Evolutionary conservation across 2,888 invertebrate genomes (phyloP), one percentile per base, ranked within the genome.

Genomic region (Danaus chrysippus): DNA sequence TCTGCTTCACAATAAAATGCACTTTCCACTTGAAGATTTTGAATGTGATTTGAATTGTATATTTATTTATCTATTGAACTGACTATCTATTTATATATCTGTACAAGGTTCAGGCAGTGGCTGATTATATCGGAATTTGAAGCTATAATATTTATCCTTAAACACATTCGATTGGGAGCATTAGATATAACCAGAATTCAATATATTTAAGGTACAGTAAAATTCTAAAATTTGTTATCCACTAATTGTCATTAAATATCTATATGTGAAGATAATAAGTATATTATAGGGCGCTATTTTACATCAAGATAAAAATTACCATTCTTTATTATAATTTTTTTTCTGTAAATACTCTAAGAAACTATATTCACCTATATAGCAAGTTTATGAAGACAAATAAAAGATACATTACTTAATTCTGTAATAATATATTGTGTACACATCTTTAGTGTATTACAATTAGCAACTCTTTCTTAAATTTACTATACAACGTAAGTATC

Each of bases 291-390:
- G 44, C 15, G 54, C 61, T 61, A 57, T 54, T 61, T 62, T 58
- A 62, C 55, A 59, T 62, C 54, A 61, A 66, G 59, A 66, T 64
- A 64, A 49, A 17, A 49, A 17, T 49, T 49, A 49, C 17, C 63
- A 59, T 53, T 56, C 3, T 58, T 61, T 66, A 57, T 56, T 52
- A 42, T 62, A 62, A n/a, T n/a, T 62, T 10, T 56, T 56, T 67
- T 59, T 58, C 58, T 67, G 66, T 67, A 67, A 67, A 67, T 67
- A 64, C 60, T n/a, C 64, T 66, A 64, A 61, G 59, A 66, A 66
- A 66, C 64, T 67, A 67, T 67, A 62, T 66, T 53, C 56, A 59
- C 17, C 42, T 58, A 62, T 64, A 52, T 54, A 64, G 61, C 61
- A 66, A 59, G 53, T 60, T 59, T 57, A 54, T 59, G 55, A 64